Conservation (phyloP, 1,140 invertebrate genomes). For the Drosophila miranda region DNA sequence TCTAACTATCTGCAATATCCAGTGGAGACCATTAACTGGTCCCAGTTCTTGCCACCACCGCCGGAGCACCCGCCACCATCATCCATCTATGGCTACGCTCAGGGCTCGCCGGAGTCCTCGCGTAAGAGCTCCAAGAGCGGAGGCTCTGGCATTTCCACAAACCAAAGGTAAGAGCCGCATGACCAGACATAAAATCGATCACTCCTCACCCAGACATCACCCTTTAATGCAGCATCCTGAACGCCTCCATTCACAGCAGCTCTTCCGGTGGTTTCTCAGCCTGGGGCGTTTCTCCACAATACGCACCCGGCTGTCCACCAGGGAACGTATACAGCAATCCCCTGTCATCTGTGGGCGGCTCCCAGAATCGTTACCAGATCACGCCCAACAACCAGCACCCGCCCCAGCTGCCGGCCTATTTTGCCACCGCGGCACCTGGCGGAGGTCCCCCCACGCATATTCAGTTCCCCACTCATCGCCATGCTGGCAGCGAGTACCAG, state of each 20-base stretch:
- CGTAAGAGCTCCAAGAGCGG: conserved; percentile 80
- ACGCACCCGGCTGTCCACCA: conserved; percentile 53
- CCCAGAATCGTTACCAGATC: conserved; percentile 80
- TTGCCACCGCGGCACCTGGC: conserved; percentile 50
- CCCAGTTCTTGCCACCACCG: conserved; percentile 90
- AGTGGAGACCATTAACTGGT: conserved; percentile 87
- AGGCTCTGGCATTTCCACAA: conserved; percentile 79
- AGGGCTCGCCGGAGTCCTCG: conserved; percentile 79
- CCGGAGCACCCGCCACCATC: conserved; percentile 90
- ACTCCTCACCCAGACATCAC: background rate
- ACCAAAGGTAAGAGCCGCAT: conserved; percentile 68
- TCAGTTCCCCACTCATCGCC: conserved; percentile 76
- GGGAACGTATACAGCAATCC: conserved; percentile 82
- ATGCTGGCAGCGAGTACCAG: conserved; percentile 78
- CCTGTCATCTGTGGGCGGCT: conserved; percentile 62
- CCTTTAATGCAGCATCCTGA: conserved; percentile 55
- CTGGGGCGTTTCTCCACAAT: conserved; percentile 77
- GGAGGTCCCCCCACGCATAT: conserved; percentile 74
- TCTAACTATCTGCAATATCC: conserved; percentile 83
- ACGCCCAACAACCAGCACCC: conserved; percentile 80
- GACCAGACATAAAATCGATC: background rate
- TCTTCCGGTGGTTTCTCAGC: conserved; percentile 81
- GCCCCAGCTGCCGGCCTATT: conserved; percentile 75
- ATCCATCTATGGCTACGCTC: conserved; percentile 70
- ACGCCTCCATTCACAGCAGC: conserved; percentile 80